Evolutionary conservation across 1,140 invertebrate species (phyloP).

Genomic region (Aporrectodea caliginosa): DNA sequence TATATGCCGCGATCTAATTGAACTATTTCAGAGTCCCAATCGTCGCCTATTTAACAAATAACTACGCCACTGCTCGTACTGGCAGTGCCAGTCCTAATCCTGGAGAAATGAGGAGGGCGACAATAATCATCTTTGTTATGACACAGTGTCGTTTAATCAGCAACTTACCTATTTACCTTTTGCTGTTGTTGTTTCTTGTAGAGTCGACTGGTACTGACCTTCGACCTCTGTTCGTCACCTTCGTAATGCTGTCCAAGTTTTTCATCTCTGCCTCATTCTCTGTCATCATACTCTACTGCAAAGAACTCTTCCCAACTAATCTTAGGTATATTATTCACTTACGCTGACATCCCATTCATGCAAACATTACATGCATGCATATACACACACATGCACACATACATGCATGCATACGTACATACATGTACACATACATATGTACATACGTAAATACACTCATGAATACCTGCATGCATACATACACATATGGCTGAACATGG

Average conservation of each 20-base stretch:
- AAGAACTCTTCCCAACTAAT: slow-evolving; percentile 18
- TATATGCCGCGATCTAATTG: too few relatives aligned
- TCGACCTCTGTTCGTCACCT: neutral
- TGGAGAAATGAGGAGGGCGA: too few relatives aligned
- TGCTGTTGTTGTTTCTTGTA: too few relatives aligned
- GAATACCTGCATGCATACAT: neutral
- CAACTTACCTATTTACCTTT: too few relatives aligned
- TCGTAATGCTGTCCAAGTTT: slow-evolving; percentile 6
- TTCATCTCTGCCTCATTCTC: slow-evolving; percentile 9
- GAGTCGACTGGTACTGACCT: neutral
- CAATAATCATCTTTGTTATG: too few relatives aligned
- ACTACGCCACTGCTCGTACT: too few relatives aligned
- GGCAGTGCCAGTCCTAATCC: too few relatives aligned
- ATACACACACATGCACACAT: neutral
- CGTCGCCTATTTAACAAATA: too few relatives aligned
- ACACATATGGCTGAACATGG: too few relatives aligned
- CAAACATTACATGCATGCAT: neutral
- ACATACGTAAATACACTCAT: neutral
- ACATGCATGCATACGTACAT: slow-evolving; percentile 1
- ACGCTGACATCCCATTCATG: neutral
- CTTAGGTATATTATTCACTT: too few relatives aligned
- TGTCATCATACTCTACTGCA: neutral
- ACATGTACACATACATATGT: neutral
- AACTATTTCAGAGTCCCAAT: too few relatives aligned
- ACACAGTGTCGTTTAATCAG: too few relatives aligned